Conservation (phyloP, 2,888 invertebrate species). For the Acronicta alni region DNA sequence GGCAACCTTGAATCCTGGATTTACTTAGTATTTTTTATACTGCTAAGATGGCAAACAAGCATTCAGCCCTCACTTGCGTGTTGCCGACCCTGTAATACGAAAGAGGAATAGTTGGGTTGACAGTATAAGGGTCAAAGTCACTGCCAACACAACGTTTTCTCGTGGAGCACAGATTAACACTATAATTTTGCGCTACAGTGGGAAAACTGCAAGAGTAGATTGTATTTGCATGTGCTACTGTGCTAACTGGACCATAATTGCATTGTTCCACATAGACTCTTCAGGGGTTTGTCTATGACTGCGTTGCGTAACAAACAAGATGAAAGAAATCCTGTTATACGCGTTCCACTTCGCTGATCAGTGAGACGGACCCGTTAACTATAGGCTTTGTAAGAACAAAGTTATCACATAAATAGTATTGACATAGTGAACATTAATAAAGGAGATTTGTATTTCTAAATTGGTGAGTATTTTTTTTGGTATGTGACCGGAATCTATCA, state of each 20-base stretch:
- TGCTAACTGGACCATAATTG: conserved; percentile 8
- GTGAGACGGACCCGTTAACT: conserved; percentile 38
- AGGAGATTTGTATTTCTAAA: not conserved
- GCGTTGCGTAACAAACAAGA: conserved; percentile 65
- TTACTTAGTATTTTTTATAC: too few species aligned
- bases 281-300: conserved; percentile 1
- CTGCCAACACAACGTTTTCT: too few species aligned
- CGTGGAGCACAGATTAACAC: not conserved
- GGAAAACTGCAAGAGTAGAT: not conserved
- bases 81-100: too few species aligned
- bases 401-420: too few species aligned
- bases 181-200: not conserved
- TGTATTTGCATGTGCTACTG: not conserved
- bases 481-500: too few species aligned
- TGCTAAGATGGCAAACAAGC: too few species aligned
- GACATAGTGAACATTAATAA: too few species aligned
- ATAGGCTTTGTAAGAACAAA: conserved; percentile 25
- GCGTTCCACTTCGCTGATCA: conserved; percentile 47
- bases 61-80: too few species aligned
- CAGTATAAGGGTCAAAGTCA: too few species aligned
- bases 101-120: too few species aligned
- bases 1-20: too few species aligned
- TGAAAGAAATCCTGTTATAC: conserved; percentile 71
- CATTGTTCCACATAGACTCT: conserved; percentile 5
- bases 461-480: too few species aligned